Percentiles rank a stretch among this genome's conserved stretches.
These are phyloP conservation scores for Agonum fuliginosum DNA, from an alignment of 2,888 invertebrate species.

Conservation along the genomic window DNA sequence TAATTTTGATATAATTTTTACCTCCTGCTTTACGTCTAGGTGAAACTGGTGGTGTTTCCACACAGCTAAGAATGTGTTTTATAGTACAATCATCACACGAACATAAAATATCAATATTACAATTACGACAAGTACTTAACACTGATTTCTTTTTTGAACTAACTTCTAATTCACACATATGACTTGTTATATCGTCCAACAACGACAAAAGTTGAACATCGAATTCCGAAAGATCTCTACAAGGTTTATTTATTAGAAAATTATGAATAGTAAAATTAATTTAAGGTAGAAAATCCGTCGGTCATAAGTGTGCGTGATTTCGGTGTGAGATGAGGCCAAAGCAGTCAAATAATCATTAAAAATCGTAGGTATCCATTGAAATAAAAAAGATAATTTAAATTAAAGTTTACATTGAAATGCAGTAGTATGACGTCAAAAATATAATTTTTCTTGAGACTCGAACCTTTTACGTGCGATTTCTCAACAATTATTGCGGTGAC, in stretches of 20 bases:
- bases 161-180: conserved; percentile 49
- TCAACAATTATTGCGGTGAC: not conserved
- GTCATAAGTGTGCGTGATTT: too few relatives aligned
- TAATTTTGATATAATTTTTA: not conserved
- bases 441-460: too few relatives aligned
- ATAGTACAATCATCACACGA: conserved; percentile 56
- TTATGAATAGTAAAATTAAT: not conserved
- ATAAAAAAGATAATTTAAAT: too few relatives aligned
- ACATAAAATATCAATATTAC: conserved; percentile 48
- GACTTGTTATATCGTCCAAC: conserved; percentile 57
- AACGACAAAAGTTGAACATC: conserved; percentile 54
- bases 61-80: conserved; percentile 48
- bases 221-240: conserved; percentile 49
- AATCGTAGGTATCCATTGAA: too few relatives aligned
- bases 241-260: not conserved
- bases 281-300: too few relatives aligned
- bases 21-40: conserved; percentile 43
- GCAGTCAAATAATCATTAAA: too few relatives aligned
- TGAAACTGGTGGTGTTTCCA: conserved; percentile 55
- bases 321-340: too few relatives aligned
- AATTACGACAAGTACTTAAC: conserved; percentile 41
- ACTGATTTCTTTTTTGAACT: conserved; percentile 47
- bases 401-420: too few relatives aligned
- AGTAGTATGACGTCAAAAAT: too few relatives aligned
- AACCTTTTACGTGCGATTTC: too few relatives aligned